Base-by-base conservation (phyloP, 2,888 invertebrate species). In the Lomographa bimaculata region DNA sequence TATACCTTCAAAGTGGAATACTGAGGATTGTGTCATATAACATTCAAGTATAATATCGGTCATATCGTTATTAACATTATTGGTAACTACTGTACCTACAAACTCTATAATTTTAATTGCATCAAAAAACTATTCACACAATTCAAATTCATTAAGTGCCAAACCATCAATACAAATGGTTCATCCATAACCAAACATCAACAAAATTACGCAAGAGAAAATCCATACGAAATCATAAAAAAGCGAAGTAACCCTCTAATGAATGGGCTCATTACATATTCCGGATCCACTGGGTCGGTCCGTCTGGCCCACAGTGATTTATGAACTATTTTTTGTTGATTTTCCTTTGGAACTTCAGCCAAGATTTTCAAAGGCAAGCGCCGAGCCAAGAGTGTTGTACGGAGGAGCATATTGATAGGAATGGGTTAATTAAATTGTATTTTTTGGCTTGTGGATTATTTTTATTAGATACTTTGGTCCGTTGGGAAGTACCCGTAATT, bases 331-430 rank as follows among this genome's bases (percentile, higher is more conserved):
- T 84, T 84, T 84, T 79, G 74, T 76, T 68, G 71, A 77, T 79
- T 76, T 76, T 71, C 61, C 56, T 61, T 64, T 49, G 51, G 46
- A 58, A 66, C 54, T 52, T 42, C 51, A 64, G 69, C 75, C 75
- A 78, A 79, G 72, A 75, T 62, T 69, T 57, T 67, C 58, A 53
- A 51, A 62, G 59, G 56, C 58, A 53, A 51, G 61, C 58, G 56
- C 51, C 41, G 32, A 75, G 80, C 79, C 82, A 83, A 79, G 61
- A 72, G 52, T 54, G 57, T 63, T 71, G 64, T 70, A 74, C 72
- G 66, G 58, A 50, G 62, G 55, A 85, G 73, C 87, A 87, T 87
- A 87, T 87, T 87, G 87, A 76, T 79, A 72, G 53, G 62, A 68
- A 55, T 43, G 53, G 62, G 60, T 64, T 71, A 65, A 71, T 76